These are phyloP conservation scores for Brachyalestes nurse DNA, from an alignment of 2,797 vertebrate genomes.

Conservation along the genomic window DNA sequence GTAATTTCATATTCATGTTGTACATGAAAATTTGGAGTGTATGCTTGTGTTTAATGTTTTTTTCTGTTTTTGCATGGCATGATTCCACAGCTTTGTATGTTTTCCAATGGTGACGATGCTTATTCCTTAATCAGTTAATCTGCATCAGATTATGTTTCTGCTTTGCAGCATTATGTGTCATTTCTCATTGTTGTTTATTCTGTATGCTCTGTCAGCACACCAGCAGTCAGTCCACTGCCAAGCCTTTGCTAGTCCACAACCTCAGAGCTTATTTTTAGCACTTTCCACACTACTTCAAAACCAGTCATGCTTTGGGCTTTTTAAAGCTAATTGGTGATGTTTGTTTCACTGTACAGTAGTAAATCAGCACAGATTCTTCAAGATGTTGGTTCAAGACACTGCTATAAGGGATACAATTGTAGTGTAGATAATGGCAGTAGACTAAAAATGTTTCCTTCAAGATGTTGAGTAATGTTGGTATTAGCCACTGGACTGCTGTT, in stretches of 20 bases:
- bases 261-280: slow-evolving; percentile 46
- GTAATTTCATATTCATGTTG: slow-evolving; percentile 26
- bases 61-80: neutral
- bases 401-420: neutral
- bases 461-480: neutral
- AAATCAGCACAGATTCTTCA: neutral
- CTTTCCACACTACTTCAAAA: slow-evolving; percentile 17
- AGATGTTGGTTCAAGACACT: neutral
- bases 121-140: slow-evolving; percentile 18
- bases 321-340: neutral
- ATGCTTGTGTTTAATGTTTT: slow-evolving; percentile 13
- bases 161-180: slow-evolving; percentile 12
- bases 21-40: slow-evolving; percentile 14
- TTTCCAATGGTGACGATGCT: slow-evolving; percentile 6
- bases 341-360: neutral
- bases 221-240: neutral
- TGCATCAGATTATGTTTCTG: slow-evolving; percentile 42
- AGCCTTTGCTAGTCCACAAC: slow-evolving; percentile 33
- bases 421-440: too few relatives aligned
- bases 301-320: neutral
- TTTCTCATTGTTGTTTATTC: slow-evolving; percentile 29
- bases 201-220: slow-evolving; percentile 25
- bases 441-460: neutral
- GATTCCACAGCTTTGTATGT: neutral
- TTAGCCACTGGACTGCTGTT: neutral